Evolutionary conservation across 1,140 invertebrate genomes (phyloP), one percentile per base, ranked within the genome.

Genomic region (Augochlora pura): DNA sequence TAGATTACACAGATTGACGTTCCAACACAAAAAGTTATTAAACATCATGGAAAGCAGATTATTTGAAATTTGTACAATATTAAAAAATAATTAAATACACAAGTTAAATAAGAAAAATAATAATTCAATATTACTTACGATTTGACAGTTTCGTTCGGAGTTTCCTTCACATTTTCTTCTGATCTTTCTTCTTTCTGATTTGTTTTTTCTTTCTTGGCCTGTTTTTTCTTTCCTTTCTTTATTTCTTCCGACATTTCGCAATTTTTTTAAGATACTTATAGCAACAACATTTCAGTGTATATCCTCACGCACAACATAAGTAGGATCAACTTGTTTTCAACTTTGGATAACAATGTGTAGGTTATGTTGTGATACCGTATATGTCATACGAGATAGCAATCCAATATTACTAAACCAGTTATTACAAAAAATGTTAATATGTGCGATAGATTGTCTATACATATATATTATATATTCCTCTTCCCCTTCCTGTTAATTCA

Each of bases 171-270:
- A 25, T 75, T 62, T 18, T 76, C 63, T 21, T 63, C 67, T 0
- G 9, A 21, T 60, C 81, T 86, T 6, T 84, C 71, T 57, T 87
- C 81, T 3, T 66, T 67, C 8, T 77, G 38, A 2, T 18, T 83
- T n/a, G 12, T 21, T 8, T 87, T 87, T 46, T 80, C 86, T 72
- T 84, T 87, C 77, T 69, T 82, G 9, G 66, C 46, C 63, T 91
- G 87, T 12, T 89, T 90, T 65, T 70, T 80, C 14, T 84, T 88
- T 10, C 54, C 75, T 60, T 87, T 88, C 49, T 82, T 82, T 27
- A 64, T 66, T 10, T 84, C 76, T 42, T 88, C 85, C 42, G 82
- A 78, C 89, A 91, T 90, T 66, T 80, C 85, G 71, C 23, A 63
- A 67, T 52, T 39, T 54, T 46, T 27, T 63, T 10, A 64, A 49